phyloP scores from a whole-genome alignment of 35 echinoderm and acorn worm genomes.

The Hemicentrotus pulcherrimus region DNA sequence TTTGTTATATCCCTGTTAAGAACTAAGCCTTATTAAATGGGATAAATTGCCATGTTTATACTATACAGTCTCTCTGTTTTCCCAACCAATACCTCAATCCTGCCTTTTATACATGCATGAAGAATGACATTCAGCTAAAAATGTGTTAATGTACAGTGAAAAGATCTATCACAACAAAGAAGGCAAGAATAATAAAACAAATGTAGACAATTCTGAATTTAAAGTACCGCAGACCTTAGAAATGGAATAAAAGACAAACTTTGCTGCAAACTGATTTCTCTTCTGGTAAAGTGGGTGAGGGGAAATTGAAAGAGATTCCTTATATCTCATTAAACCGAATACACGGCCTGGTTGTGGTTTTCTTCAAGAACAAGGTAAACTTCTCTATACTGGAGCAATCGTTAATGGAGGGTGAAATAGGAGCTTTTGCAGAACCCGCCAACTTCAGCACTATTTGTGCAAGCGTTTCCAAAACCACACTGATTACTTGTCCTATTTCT shows the following conservation, averaged over 20 bases:
- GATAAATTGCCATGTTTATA: too few species aligned
- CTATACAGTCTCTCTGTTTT: not conserved
- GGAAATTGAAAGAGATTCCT: not conserved
- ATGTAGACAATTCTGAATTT: not conserved
- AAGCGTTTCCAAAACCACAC: not conserved
- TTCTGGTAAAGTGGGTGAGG: not conserved
- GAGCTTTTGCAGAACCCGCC: not conserved
- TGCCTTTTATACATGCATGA: too few species aligned
- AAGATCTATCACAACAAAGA: not conserved
- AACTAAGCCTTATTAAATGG: not conserved
- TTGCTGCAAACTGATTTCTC: not conserved
- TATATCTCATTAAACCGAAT: conserved; percentile 4
- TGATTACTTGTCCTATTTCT: not conserved
- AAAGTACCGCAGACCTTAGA: not conserved
- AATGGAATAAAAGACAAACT: not conserved
- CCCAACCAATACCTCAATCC: not conserved
- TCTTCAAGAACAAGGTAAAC: not conserved
- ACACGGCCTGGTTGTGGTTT: not conserved
- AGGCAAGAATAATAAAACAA: not conserved
- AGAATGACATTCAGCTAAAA: not conserved
- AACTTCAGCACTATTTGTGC: not conserved
- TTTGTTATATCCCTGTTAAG: too few species aligned
- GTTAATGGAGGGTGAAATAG: not conserved
- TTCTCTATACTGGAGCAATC: not conserved
- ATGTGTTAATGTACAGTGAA: not conserved